Conservation (phyloP, 1,140 invertebrate species). For the Megalonaias nervosa region DNA sequence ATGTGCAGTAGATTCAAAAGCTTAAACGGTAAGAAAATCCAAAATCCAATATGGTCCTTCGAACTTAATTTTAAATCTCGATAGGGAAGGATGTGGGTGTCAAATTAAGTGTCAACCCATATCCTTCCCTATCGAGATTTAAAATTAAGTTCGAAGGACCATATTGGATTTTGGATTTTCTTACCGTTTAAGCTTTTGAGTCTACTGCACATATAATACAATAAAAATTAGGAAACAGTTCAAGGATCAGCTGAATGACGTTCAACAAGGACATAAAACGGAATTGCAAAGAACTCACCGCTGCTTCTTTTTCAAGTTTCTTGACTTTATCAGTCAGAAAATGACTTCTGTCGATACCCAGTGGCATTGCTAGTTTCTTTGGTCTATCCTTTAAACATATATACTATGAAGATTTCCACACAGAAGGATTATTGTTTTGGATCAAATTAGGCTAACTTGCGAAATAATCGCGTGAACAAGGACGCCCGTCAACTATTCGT, state of each 20-base stretch:
- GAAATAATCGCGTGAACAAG: too few species aligned
- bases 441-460: too few species aligned
- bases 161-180: neutral
- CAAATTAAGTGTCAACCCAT: too few species aligned
- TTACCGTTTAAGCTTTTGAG: neutral
- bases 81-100: neutral
- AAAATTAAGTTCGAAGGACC: neutral
- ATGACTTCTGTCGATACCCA: constrained; percentile 54
- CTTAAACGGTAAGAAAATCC: neutral
- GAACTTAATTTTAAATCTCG: neutral
- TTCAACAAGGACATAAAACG: neutral
- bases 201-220: neutral
- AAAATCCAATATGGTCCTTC: neutral
- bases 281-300: constrained; percentile 27
- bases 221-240: neutral
- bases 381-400: too few species aligned
- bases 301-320: constrained; percentile 43
- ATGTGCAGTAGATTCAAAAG: neutral
- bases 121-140: neutral
- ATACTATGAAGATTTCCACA: too few species aligned
- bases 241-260: neutral
- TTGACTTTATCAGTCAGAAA: constrained; percentile 56
- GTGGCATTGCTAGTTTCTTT: constrained; percentile 36
- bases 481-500: too few species aligned
- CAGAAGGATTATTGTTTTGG: too few species aligned